Evolutionary conservation across 1,140 invertebrate genomes (phyloP), one percentile per base, ranked within the genome.

Genomic region (Drosophila pectinifera): DNA sequence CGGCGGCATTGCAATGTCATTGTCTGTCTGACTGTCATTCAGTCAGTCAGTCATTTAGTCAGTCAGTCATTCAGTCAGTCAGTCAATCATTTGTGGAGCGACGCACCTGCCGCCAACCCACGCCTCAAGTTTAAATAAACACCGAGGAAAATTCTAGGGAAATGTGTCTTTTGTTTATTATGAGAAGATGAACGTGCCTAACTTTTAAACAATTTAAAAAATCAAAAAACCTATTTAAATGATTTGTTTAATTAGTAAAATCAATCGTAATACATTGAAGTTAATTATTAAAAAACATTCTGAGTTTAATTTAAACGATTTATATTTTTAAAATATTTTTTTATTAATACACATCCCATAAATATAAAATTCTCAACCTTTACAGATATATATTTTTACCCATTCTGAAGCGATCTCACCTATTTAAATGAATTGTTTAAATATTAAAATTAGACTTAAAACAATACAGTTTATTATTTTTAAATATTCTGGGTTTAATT

Each of bases 1-100:
- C 56, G 57, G 55, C 79, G 82, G 74, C 82, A 86, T 86, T 86
- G 82, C 82, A 86, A 86, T 86, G 82, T 88, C 83, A 86, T 88
- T 58, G 63, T 54, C 65, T 69, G 78, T 82, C 64, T 64, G 59
- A 51, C 31, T 42, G 24, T 63, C 58, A 41, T 53, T 43, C 56
- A 22, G 22, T 55, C 49, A 36, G 28, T 70, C 41, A 24, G 51
- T 48, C 64, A 24, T 18, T 78, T 42, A 45, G 58, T 70, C 42
- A 59, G 34, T 59, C 77, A 67, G 41, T 78, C 54, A 45, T 28
- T 51, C 45, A 24, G 56, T 63, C 45, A 39, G 62, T 64, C 57
- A 68, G 38, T 73, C 78, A 72, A 56, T 79, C 62, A 57, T 36
- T 85, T 84, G 72, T 82, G 78, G 74, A 81, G 83, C 75, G 85